Conservation (phyloP, 1,140 invertebrate species). For the Zaprionus ghesquierei region DNA sequence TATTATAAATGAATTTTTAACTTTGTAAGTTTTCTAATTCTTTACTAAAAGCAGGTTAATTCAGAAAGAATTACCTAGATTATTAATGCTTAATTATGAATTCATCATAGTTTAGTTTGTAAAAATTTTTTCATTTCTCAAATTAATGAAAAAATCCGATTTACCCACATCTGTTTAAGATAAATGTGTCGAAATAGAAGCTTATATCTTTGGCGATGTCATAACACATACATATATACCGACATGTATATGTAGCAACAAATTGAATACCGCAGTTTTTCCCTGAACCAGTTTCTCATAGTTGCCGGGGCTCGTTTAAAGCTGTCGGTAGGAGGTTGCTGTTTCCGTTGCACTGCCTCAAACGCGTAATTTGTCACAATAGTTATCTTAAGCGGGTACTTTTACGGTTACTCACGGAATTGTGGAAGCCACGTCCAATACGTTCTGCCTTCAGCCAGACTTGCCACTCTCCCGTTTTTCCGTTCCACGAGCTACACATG, state of each 20-base stretch:
- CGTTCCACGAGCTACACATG: constrained; percentile 93
- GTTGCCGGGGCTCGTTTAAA: constrained; percentile 2
- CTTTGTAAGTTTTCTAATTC: too few relatives aligned
- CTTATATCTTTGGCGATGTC: constrained; percentile 8
- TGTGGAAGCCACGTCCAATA: constrained; percentile 91
- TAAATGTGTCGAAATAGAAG: constrained; percentile 10
- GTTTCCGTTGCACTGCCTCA: constrained; percentile 19
- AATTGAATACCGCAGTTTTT: constrained; percentile 15
- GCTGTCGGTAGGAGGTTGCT: constrained; percentile 16
- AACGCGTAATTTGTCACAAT: constrained; percentile 36
- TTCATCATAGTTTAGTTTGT: neutral
- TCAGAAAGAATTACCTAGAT: too few relatives aligned
- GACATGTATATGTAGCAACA: neutral
- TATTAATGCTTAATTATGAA: too few relatives aligned
- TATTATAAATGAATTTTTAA: too few relatives aligned
- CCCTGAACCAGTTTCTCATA: constrained; percentile 22
- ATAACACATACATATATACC: constrained; percentile 2
- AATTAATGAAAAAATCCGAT: constrained; percentile 1
- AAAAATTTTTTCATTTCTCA: too few relatives aligned
- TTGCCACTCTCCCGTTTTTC: constrained; percentile 93
- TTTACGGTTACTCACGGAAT: constrained; percentile 86
- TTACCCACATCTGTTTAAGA: neutral
- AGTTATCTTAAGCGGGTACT: neutral
- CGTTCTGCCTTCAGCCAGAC: constrained; percentile 92
- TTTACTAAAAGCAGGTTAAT: too few relatives aligned